A percentile compares a stretch with the other conserved stretches of the same genome.
phyloP scores from a whole-genome alignment of 2,797 vertebrate genomes.

The Remorina albescens region DNA sequence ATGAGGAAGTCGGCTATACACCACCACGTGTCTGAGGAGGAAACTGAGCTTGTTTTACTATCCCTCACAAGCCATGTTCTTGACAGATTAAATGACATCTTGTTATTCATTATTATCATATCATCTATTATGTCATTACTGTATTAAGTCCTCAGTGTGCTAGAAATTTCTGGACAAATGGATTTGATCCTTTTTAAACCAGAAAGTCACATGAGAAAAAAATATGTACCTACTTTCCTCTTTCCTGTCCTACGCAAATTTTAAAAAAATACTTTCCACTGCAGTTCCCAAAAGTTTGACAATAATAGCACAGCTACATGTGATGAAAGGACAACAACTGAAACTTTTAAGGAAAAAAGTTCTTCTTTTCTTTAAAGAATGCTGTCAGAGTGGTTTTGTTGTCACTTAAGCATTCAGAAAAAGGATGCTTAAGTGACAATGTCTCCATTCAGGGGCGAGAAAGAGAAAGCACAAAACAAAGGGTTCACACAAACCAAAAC shows the following conservation, averaged over 20 bases:
- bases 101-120: no score
- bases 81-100: background rate
- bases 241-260: slow-evolving; percentile 7
- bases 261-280: background rate
- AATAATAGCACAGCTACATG: background rate
- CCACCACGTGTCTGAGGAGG: slow-evolving; percentile 62
- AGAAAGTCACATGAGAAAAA: background rate
- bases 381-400: slow-evolving; percentile 60
- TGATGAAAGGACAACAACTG: slow-evolving; percentile 23
- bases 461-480: slow-evolving; percentile 42
- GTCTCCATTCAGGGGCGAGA: slow-evolving; percentile 68
- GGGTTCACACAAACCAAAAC: slow-evolving; percentile 69
- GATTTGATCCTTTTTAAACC: background rate
- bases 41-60: background rate
- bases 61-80: background rate
- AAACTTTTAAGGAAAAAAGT: slow-evolving; percentile 40
- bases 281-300: background rate
- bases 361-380: slow-evolving; percentile 67
- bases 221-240: background rate
- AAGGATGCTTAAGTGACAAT: slow-evolving; percentile 71
- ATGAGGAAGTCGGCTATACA: slow-evolving; percentile 48
- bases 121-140: no score
- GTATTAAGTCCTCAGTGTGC: background rate
- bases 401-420: slow-evolving; percentile 62
- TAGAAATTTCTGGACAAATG: background rate